phyloP scores from a whole-genome alignment of 2,113 vertebrate species.

The Cyrtonyx montezumae region DNA sequence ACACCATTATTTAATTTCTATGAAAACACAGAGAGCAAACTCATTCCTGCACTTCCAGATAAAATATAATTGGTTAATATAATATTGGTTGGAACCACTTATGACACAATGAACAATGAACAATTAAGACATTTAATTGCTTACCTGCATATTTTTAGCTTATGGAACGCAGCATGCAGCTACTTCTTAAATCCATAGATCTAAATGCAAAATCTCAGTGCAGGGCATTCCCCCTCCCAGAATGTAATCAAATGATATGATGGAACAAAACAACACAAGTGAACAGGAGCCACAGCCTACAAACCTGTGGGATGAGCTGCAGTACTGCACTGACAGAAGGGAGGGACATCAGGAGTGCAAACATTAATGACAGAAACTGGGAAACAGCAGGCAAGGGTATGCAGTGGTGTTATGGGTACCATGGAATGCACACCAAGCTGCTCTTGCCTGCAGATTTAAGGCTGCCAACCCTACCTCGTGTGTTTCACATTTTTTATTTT shows the following conservation, averaged over 20 bases:
- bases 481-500: neutral
- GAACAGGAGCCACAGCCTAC: neutral
- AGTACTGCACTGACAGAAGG: accelerated
- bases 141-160: neutral
- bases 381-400: too few relatives aligned
- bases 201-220: neutral
- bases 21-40: neutral
- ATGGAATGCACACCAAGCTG: accelerated
- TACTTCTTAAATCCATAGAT: neutral
- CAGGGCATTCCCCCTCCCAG: neutral
- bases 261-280: neutral
- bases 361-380: accelerated
- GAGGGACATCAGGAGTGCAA: neutral
- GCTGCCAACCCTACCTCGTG: accelerated
- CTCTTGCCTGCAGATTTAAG: neutral
- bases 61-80: neutral
- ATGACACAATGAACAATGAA: too few relatives aligned
- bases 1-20: accelerated
- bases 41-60: neutral
- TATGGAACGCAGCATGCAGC: neutral
- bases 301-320: accelerated
- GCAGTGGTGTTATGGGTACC: accelerated
- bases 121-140: neutral
- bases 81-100: neutral
- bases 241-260: too few relatives aligned